Evolutionary conservation across 2,797 vertebrate species (phyloP), one percentile per base, ranked within the genome.

Genomic region (Steatocranus sp.): DNA sequence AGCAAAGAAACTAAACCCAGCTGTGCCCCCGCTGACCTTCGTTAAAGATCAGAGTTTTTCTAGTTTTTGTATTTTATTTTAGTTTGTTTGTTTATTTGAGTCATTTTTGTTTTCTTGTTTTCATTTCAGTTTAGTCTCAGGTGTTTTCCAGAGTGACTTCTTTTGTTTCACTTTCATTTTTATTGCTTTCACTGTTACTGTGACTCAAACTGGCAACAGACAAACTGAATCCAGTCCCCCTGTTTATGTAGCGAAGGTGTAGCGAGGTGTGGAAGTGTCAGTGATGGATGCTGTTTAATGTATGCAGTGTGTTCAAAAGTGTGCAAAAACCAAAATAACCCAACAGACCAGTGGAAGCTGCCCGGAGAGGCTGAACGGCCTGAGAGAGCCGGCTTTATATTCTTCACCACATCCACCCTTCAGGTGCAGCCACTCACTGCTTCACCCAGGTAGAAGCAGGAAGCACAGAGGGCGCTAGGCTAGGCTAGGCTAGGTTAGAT

Each of bases 21-120:
- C n/a, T 38, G 34, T 20, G n/a, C 0, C n/a, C 7, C 34, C 0
- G 11, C 34, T 8, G 61, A 66, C 34, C 34, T 1, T 36, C 1
- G 1, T 2, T 63, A 63, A 63, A 4, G 32, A 38, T 36, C 53
- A 30, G 0, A 30, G 58, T 20, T 61, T 34, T 61, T 61, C 10
- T 61, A 5, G 0, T 12, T 66, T 63, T 23, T 66, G 3, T 41
- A 0, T 66, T 66, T 14, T 38, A 38, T 14, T 20, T 38, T 9
- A 6, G 3, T 66, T 61, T 7, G 10, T 61, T 66, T 15, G 34
- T 38, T 38, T 66, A 6, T 66, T 66, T 9, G 11, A 38, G 23
- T 63, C 2, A 23, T 4, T 63, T 20, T 63, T 15, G n/a, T 38
- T 34, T 61, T 61, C 6, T 10, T n/a, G 15, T 32, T 63, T 63